Conservation (phyloP, 1,140 invertebrate genomes). For the Zaprionus inermis region DNA sequence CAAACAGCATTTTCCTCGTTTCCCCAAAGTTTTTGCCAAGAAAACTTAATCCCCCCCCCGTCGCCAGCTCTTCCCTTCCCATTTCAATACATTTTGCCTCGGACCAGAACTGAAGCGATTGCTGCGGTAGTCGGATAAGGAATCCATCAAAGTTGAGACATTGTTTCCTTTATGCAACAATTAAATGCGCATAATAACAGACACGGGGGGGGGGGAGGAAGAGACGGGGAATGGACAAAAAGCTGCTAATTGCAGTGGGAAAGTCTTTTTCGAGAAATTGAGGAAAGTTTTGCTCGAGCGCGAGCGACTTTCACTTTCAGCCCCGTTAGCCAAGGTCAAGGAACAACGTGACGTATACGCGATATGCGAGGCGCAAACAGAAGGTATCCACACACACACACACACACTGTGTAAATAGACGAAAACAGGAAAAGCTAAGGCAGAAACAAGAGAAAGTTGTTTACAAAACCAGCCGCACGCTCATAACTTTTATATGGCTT, state of each 20-base stretch:
- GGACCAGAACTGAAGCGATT: no score
- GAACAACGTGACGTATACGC: constrained; percentile 35
- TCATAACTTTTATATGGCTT: background rate
- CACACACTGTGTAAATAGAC: constrained; percentile 19
- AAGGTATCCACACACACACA: constrained; percentile 26
- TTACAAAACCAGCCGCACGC: constrained; percentile 52
- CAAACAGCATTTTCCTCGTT: background rate
- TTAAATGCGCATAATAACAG: constrained; percentile 32
- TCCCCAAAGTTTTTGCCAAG: background rate
- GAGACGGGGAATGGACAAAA: background rate
- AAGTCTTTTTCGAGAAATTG: background rate
- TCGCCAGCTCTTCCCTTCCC: background rate
- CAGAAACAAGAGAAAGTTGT: constrained; percentile 34
- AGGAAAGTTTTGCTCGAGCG: background rate
- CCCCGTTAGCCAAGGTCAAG: constrained; percentile 54
- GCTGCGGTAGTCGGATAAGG: constrained; percentile 20
- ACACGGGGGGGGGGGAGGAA: background rate
- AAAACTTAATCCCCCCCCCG: background rate
- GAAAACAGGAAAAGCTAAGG: constrained; percentile 23
- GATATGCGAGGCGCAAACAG: constrained; percentile 20
- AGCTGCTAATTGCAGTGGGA: constrained; percentile 4
- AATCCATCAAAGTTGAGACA: constrained; percentile 27
- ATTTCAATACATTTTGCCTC: background rate
- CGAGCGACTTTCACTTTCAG: constrained; percentile 29
- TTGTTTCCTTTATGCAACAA: constrained; percentile 29